phyloP scores from a whole-genome alignment of 2,113 vertebrate genomes.

The Columba janthina region DNA sequence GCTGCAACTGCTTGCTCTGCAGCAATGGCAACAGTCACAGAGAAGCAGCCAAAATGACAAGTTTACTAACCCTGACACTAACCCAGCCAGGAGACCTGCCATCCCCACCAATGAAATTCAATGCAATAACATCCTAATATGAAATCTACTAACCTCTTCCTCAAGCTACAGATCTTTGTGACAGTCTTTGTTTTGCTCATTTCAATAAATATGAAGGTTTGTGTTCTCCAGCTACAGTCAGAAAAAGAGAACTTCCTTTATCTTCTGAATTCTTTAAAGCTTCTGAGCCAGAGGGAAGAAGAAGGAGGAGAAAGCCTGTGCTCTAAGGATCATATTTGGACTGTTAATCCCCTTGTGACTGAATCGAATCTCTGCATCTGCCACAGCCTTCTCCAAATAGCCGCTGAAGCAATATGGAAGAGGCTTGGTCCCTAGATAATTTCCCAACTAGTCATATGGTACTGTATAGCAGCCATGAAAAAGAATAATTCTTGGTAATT shows the following conservation, averaged over 20 bases:
- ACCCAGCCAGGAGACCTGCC: neutral
- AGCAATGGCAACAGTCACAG: neutral
- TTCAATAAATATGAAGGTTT: neutral
- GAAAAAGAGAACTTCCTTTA: neutral
- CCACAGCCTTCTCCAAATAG: slow-evolving; percentile 44
- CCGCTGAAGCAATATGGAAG: slow-evolving; percentile 52
- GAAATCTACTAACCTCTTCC: neutral
- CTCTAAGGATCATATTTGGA: slow-evolving; percentile 20
- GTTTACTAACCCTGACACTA: neutral
- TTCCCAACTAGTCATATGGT: slow-evolving; percentile 35
- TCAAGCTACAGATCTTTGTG: neutral
- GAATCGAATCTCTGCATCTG: neutral
- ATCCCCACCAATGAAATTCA: neutral
- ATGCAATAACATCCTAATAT: neutral
- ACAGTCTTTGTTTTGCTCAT: neutral
- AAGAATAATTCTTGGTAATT: slow-evolving; percentile 26
- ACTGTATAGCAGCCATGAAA: slow-evolving; percentile 41
- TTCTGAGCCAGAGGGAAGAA: neutral
- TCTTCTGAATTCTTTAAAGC: neutral
- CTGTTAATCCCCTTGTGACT: slow-evolving; percentile 37
- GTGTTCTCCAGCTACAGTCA: neutral
- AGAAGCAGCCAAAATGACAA: neutral
- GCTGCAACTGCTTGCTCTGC: neutral
- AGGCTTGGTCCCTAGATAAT: slow-evolving; percentile 44
- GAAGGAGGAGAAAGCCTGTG: neutral